A percentile compares a stretch with the other conserved stretches of the same genome.
phyloP scores from a whole-genome alignment of 1,140 invertebrate species.

The Ceratitis capitata region DNA sequence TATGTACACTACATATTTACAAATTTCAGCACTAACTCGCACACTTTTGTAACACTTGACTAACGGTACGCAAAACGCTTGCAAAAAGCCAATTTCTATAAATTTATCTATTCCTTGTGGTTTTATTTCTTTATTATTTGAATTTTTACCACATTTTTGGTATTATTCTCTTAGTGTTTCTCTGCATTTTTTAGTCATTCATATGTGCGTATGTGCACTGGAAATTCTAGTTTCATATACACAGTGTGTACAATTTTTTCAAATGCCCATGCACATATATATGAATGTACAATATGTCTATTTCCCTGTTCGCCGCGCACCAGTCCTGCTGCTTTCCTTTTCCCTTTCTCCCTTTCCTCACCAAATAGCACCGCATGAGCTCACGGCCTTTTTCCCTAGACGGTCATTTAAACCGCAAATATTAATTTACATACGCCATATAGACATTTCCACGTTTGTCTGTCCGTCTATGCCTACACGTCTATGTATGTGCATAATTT shows the following conservation, averaged over 20 bases:
- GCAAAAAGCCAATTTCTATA: slow-evolving; percentile 63
- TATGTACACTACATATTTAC: no score
- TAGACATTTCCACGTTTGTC: not conserved
- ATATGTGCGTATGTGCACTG: not conserved
- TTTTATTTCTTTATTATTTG: slow-evolving; percentile 19
- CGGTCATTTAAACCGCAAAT: slow-evolving; percentile 43
- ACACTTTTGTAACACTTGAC: no score
- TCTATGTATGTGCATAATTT: not conserved
- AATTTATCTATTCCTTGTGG: not conserved
- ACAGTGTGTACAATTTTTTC: not conserved
- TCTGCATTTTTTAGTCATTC: slow-evolving; percentile 14
- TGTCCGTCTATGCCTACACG: not conserved
- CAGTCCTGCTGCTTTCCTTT: not conserved
- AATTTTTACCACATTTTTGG: slow-evolving; percentile 12
- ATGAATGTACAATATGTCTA: no score
- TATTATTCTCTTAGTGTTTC: not conserved
- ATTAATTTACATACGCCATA: slow-evolving; percentile 43
- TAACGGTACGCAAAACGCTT: slow-evolving; percentile 46
- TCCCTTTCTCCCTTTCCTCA: not conserved
- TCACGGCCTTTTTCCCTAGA: not conserved
- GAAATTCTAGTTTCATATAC: slow-evolving; percentile 39
- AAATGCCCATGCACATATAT: no score
- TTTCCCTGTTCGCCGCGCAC: not conserved
- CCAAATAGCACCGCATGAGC: not conserved
- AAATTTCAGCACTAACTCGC: no score